phyloP scores from a whole-genome alignment of 2,113 vertebrate species.

The Polyodon spathula region DNA sequence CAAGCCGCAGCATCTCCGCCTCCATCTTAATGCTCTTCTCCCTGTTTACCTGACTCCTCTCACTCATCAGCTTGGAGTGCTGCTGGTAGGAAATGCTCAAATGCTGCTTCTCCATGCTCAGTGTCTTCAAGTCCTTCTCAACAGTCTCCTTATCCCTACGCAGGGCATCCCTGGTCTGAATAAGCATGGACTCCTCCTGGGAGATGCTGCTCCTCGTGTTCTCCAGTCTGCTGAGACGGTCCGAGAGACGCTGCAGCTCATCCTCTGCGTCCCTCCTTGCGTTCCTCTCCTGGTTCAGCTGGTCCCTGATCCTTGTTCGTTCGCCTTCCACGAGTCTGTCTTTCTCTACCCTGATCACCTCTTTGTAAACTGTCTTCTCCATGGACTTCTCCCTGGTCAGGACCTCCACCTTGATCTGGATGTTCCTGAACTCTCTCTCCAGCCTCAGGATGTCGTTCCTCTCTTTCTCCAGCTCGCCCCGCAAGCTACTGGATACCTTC shows the following conservation, averaged over 20 bases:
- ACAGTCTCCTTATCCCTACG: constrained; percentile 62
- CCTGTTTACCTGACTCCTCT: constrained; percentile 60
- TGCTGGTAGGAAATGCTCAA: constrained; percentile 66
- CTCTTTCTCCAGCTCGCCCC: constrained; percentile 69
- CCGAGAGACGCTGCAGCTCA: constrained; percentile 56
- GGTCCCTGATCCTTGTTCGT: constrained; percentile 67
- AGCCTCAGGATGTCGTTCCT: constrained; percentile 58
- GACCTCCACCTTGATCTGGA: constrained; percentile 65
- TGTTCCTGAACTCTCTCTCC: constrained; percentile 69
- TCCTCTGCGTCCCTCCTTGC: constrained; percentile 70
- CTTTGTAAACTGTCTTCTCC: constrained; percentile 91
- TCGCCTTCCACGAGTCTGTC: constrained; percentile 78
- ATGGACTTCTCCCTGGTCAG: constrained; percentile 74
- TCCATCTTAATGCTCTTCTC: constrained; percentile 70
- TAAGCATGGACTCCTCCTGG: constrained; percentile 63
- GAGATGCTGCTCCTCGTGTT: constrained; percentile 54
- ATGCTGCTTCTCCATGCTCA: constrained; percentile 70
- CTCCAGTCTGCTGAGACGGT: constrained; percentile 56
- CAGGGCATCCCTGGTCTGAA: constrained; percentile 49
- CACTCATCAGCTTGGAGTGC: constrained; percentile 67
- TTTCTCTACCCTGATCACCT: constrained; percentile 87
- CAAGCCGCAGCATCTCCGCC: constrained; percentile 64
- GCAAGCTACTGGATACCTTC: constrained; percentile 57
- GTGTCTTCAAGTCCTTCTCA: constrained; percentile 59
- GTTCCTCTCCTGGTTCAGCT: constrained; percentile 57